phyloP scores from a whole-genome alignment of 2,888 invertebrate species.

The Seladonia tumulorum region DNA sequence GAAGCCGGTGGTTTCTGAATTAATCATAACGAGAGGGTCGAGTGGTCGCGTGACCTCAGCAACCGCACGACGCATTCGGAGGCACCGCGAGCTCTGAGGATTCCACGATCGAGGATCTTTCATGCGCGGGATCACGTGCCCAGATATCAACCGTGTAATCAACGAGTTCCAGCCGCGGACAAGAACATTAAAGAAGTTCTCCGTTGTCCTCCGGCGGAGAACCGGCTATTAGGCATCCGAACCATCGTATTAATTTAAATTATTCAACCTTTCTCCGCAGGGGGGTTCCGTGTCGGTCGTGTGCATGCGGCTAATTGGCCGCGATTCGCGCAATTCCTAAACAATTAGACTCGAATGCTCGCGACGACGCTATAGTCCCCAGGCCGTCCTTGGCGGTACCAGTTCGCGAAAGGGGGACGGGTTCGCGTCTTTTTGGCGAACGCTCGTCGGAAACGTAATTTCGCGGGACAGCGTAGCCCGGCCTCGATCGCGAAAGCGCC shows the following conservation, averaged over 20 bases:
- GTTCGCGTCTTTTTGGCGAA: slow-evolving; percentile 34
- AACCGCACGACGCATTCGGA: background rate
- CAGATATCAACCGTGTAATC: slow-evolving; percentile 46
- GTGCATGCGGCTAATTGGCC: slow-evolving; percentile 77
- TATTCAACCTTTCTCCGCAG: slow-evolving; percentile 74
- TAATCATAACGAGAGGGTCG: background rate
- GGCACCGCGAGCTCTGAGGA: background rate
- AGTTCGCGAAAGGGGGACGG: slow-evolving; percentile 58
- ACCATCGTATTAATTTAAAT: slow-evolving; percentile 78
- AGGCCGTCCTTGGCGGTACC: slow-evolving; percentile 65
- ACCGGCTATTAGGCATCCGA: slow-evolving; percentile 69
- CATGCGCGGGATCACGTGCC: slow-evolving; percentile 9
- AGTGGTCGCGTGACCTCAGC: background rate
- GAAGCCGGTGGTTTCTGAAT: background rate
- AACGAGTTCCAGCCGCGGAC: slow-evolving; percentile 22
- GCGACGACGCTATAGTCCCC: slow-evolving; percentile 44
- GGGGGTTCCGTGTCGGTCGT: slow-evolving; percentile 58
- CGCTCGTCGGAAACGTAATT: slow-evolving; percentile 29
- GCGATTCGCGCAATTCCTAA: slow-evolving; percentile 76
- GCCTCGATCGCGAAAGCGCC: slow-evolving; percentile 11
- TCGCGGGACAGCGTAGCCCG: background rate
- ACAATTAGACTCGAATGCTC: slow-evolving; percentile 72
- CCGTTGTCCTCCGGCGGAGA: slow-evolving; percentile 27
- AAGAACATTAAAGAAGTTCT: slow-evolving; percentile 49
- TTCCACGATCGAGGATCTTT: slow-evolving; percentile 16